Percentiles rank a stretch among this genome's conserved stretches.
These are phyloP conservation scores for Aphyosemion australe DNA, from an alignment of 2,113 vertebrate genomes.

Conservation along the genomic window DNA sequence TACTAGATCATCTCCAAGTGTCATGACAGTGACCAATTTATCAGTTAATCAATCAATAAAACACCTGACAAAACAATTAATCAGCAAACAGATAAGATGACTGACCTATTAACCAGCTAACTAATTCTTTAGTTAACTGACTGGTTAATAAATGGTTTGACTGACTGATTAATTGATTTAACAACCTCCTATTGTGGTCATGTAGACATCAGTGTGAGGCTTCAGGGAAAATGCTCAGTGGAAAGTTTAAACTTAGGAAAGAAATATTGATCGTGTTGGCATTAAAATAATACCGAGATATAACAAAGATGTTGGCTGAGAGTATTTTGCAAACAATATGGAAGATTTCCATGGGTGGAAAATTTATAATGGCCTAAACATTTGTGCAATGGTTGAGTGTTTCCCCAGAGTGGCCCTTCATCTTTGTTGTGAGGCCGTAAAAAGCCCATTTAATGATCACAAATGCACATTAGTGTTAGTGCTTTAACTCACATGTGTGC, in stretches of 20 bases:
- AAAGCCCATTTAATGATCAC: conserved; percentile 40
- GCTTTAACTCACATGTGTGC: neutral
- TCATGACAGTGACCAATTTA: no score
- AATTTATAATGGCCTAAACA: conserved; percentile 14
- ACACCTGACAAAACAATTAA: no score
- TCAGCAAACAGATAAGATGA: no score
- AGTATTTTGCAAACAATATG: conserved; percentile 26
- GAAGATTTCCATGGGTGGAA: conserved; percentile 29
- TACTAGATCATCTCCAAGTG: no score
- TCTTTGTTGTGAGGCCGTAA: conserved; percentile 42
- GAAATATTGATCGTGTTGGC: conserved; percentile 27
- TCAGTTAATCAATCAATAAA: no score
- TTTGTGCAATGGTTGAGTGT: conserved; percentile 2
- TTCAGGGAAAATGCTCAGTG: no score
- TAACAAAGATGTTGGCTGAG: conserved; percentile 12
- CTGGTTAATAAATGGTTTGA: no score
- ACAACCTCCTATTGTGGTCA: no score
- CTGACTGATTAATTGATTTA: no score
- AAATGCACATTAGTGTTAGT: conserved; percentile 29
- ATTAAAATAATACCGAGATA: conserved; percentile 13
- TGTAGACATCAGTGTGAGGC: no score
- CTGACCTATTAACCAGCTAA: no score
- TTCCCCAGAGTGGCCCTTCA: conserved; percentile 34
- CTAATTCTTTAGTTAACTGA: no score
- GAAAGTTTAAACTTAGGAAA: conserved; percentile 24